Conservation (phyloP, 2,797 vertebrate genomes). For the Eptatretus atami region DNA sequence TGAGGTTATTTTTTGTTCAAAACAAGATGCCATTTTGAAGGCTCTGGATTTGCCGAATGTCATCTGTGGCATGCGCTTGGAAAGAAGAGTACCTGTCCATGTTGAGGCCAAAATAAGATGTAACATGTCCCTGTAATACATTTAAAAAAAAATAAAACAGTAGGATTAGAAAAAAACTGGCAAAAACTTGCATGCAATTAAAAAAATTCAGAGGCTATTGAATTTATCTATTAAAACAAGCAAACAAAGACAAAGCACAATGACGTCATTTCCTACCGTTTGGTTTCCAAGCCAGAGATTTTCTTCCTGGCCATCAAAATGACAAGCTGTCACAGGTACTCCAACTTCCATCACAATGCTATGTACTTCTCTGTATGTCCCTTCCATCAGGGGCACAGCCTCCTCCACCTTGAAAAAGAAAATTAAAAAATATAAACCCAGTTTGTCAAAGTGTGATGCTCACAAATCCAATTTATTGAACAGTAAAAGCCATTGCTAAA, state of each 20-base stretch:
- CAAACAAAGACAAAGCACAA: neutral
- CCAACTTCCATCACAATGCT: slow-evolving; percentile 63
- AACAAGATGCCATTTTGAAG: slow-evolving; percentile 64
- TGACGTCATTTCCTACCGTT: slow-evolving; percentile 24
- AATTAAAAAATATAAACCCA: neutral
- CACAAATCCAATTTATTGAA: no score
- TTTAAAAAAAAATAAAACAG: neutral
- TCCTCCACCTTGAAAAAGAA: slow-evolving; percentile 30
- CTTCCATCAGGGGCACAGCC: slow-evolving; percentile 52
- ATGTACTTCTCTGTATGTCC: slow-evolving; percentile 81
- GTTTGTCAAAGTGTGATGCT: no score
- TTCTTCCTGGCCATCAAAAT: slow-evolving; percentile 82
- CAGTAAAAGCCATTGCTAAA: no score
- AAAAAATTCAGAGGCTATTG: neutral
- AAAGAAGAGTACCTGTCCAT: slow-evolving; percentile 77
- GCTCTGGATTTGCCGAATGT: slow-evolving; percentile 74
- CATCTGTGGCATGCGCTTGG: slow-evolving; percentile 43
- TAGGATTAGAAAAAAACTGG: neutral
- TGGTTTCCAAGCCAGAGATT: slow-evolving; percentile 90
- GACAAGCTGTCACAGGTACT: slow-evolving; percentile 44
- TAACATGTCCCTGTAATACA: slow-evolving; percentile 37
- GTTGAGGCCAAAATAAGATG: slow-evolving; percentile 61
- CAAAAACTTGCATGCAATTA: neutral
- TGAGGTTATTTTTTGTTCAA: slow-evolving; percentile 67
- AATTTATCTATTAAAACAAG: neutral